phyloP scores from a whole-genome alignment of 1,140 invertebrate genomes.

The Spodoptera frugiperda region DNA sequence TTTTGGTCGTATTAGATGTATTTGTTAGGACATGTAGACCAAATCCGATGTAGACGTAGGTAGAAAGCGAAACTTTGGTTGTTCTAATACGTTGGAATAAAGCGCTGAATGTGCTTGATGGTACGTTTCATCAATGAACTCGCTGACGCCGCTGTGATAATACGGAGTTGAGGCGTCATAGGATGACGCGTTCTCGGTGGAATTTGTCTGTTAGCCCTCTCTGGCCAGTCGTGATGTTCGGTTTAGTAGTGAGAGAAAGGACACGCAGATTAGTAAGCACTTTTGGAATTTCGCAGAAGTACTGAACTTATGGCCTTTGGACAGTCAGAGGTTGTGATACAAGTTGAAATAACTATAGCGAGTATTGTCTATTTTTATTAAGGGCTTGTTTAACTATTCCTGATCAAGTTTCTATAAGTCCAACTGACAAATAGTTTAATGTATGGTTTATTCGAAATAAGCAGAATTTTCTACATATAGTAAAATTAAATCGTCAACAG shows the following conservation, averaged over 20 bases:
- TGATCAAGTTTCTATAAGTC: no score
- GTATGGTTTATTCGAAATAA: no score
- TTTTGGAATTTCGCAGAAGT: slow-evolving; percentile 46
- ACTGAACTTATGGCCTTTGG: slow-evolving; percentile 16
- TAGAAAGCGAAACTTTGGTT: slow-evolving; percentile 26
- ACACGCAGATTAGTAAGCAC: slow-evolving; percentile 45
- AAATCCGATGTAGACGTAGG: background rate
- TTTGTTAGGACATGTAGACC: slow-evolving; percentile 28
- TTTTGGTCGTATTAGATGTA: slow-evolving; percentile 32
- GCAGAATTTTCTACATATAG: no score
- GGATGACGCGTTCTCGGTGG: slow-evolving; percentile 69
- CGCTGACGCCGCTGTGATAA: slow-evolving; percentile 69
- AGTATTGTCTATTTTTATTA: no score
- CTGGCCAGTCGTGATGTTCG: slow-evolving; percentile 30
- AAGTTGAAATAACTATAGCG: no score
- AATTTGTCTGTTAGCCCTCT: slow-evolving; percentile 71
- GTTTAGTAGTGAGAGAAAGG: slow-evolving; percentile 23
- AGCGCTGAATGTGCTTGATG: slow-evolving; percentile 62
- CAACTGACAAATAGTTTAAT: no score
- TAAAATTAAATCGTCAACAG: no score
- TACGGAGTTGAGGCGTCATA: slow-evolving; percentile 69
- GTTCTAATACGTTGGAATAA: slow-evolving; percentile 33
- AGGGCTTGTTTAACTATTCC: no score
- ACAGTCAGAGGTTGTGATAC: background rate
- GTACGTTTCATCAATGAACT: slow-evolving; percentile 60